A percentile compares a stretch with the other conserved stretches of the same genome.
Conservation (phyloP, 2,797 vertebrate genomes). For the Peromyscus melanophrys region DNA sequence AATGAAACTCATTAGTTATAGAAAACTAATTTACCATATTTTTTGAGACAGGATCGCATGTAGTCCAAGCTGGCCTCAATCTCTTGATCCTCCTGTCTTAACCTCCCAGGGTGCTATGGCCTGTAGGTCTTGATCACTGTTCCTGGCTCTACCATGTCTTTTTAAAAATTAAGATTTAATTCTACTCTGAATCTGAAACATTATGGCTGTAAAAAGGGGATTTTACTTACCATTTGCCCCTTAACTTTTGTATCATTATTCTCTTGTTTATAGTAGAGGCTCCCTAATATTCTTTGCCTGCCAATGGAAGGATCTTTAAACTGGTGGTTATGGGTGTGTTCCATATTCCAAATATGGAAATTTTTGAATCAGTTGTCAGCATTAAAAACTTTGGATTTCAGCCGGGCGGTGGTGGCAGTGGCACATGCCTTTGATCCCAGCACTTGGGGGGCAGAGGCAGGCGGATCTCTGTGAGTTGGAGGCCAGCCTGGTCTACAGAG, state of each 20-base stretch:
- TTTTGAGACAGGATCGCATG: background rate
- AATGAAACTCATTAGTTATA: slow-evolving; percentile 56
- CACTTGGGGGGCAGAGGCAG: too few species aligned
- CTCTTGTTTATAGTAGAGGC: background rate
- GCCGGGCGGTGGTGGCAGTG: too few species aligned
- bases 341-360: too few species aligned
- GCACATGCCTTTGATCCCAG: too few species aligned
- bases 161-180: slow-evolving; percentile 56
- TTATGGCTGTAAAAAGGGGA: slow-evolving; percentile 28
- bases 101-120: background rate
- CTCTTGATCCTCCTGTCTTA: too few species aligned
- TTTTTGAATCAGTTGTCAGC: slow-evolving; percentile 31
- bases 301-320: slow-evolving; percentile 5
- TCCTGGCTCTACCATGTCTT: background rate
- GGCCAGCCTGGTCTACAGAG: too few species aligned
- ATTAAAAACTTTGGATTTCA: slow-evolving; percentile 17
- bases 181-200: slow-evolving; percentile 20
- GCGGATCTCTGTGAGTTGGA: too few species aligned
- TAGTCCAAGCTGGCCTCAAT: background rate
- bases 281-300: slow-evolving; percentile 3
- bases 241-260: background rate
- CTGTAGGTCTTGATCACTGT: background rate
- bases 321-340: slow-evolving; percentile 11
- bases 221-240: slow-evolving; percentile 33
- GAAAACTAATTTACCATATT: background rate